Evolutionary conservation across 2,797 vertebrate genomes (phyloP), one percentile per base, ranked within the genome.

Genomic region (Macropodus opercularis): DNA sequence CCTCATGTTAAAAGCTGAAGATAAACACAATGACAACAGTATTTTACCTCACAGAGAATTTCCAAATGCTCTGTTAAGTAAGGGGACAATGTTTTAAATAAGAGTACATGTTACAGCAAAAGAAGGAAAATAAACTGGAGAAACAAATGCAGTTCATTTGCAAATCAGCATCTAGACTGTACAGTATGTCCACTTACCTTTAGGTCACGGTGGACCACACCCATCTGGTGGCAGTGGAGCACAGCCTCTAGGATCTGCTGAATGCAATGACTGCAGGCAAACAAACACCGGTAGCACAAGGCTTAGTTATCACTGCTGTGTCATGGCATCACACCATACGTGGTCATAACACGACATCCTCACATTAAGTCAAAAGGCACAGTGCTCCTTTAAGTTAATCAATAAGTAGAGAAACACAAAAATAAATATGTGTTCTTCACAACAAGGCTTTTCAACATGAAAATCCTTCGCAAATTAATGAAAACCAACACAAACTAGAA

Each of bases 231-330:
- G 92, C 97, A 97, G 92, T 97, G 96, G 31, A 97, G 95, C 91
- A 96, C 96, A 54, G 96, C 96, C 91, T 98, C 96, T 89, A 98
- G 95, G 94, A 96, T 98, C 95, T 97, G 97, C 94, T 97, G 96
- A 94, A 96, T 97, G 95, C 96, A 98, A 94, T 96, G 96, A 94
- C 96, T 97, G 95, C 94, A 95, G 95, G 94, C 94, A 96, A 95
- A 98, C 31, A 32, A n/a, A n/a, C 94, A 96, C 95, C 92, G 94
- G 94, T 92, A 3, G 92, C 94, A 86, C 82, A 92, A 80, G 90
- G 85, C 93, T 97, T 96, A 98, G 95, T 96, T 90, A 92, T 92
- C 89, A 88, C 92, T 85, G n/a, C n/a, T n/a, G n/a, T n/a, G n/a
- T n/a, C n/a, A n/a, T n/a, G n/a, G n/a, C n/a, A n/a, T n/a, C n/a